Percentiles rank a stretch among this genome's conserved stretches.
These are phyloP conservation scores for Hoplodrina blanda DNA, from an alignment of 2,888 invertebrate species.

Conservation along the genomic window DNA sequence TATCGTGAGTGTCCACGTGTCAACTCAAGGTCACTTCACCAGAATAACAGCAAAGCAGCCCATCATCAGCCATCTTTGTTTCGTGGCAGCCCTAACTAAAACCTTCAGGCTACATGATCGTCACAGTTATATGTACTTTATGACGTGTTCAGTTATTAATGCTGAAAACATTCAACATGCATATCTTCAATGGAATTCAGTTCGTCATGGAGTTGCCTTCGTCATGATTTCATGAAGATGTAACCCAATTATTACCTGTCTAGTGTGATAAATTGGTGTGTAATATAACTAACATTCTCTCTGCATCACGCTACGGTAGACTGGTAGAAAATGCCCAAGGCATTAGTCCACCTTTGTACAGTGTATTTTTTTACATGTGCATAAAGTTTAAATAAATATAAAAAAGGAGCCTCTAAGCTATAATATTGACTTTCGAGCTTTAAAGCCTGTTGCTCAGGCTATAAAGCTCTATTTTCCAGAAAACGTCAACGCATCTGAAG, in stretches of 20 bases:
- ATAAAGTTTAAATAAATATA: no score
- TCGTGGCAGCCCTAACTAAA: slow-evolving; percentile 23
- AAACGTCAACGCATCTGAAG: not conserved
- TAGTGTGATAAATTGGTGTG: slow-evolving; percentile 3
- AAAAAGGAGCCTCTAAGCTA: no score
- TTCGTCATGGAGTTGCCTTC: slow-evolving; percentile 40
- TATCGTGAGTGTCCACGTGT: no score
- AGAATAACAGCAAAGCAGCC: no score
- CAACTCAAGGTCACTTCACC: no score
- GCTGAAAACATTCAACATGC: slow-evolving; percentile 50
- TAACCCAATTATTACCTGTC: slow-evolving; percentile 36
- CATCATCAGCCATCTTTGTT: no score
- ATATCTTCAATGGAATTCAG: slow-evolving; percentile 45
- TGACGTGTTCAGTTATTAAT: slow-evolving; percentile 46
- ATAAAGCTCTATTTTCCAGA: not conserved
- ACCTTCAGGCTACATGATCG: slow-evolving; percentile 40
- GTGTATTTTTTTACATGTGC: no score
- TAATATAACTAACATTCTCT: not conserved
- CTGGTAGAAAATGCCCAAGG: no score
- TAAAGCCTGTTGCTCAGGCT: no score
- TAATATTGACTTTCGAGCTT: no score
- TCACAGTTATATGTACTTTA: slow-evolving; percentile 16
- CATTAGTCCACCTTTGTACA: no score
- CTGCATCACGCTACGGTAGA: no score
- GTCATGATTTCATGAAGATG: slow-evolving; percentile 17